These are phyloP conservation scores for Pogonus chalceus DNA, from an alignment of 1,140 invertebrate species.

Conservation along the genomic window DNA sequence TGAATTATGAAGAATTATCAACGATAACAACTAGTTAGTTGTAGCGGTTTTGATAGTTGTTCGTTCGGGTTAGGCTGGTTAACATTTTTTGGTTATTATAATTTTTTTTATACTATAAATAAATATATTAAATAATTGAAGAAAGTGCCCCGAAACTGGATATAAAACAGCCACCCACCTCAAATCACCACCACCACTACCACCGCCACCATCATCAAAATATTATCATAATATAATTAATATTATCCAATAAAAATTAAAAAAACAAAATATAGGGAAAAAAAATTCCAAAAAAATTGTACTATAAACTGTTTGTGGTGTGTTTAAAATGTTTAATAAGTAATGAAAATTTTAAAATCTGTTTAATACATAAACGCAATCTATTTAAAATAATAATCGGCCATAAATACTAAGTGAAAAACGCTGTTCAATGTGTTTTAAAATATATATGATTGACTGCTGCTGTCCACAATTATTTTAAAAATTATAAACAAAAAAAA, in stretches of 20 bases:
- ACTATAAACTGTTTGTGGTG: conserved; percentile 2
- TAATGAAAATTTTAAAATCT: conserved; percentile 5
- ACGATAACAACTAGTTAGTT: too few species aligned
- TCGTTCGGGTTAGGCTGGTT: too few species aligned
- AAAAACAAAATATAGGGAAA: conserved; percentile 5
- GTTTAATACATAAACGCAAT: conserved; percentile 2
- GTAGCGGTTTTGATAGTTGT: too few species aligned
- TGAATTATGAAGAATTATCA: too few species aligned
- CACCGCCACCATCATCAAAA: not conserved
- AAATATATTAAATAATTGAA: too few species aligned
- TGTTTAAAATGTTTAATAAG: conserved; percentile 6
- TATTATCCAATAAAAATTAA: not conserved
- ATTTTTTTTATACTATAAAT: too few species aligned
- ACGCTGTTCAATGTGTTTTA: conserved; percentile 6
- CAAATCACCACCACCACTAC: not conserved
- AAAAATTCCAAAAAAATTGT: too few species aligned
- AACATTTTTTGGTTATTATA: too few species aligned
- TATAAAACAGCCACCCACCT: too few species aligned
- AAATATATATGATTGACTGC: not conserved
- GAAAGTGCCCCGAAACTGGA: too few species aligned
- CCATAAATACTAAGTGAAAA: conserved; percentile 2
- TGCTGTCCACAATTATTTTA: conserved; percentile 5
- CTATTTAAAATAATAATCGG: not conserved
- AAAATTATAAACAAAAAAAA: not conserved
- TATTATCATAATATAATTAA: not conserved